Base-by-base conservation (phyloP, 2,113 vertebrate genomes). In the Hydrochoerus hydrochaeris region DNA sequence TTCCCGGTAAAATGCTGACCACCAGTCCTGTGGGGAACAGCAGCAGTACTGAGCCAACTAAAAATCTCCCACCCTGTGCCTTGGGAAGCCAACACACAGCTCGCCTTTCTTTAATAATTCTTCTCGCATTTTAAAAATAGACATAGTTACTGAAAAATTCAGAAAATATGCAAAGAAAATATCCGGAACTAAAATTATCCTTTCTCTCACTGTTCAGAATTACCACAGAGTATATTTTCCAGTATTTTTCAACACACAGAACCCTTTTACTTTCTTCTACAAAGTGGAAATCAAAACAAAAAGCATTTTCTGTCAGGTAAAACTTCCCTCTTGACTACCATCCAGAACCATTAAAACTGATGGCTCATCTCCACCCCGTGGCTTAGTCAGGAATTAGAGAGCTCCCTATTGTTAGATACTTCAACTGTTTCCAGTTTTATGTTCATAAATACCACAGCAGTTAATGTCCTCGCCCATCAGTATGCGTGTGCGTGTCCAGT, bases 371-470 rank as follows among this genome's bases (percentile, higher is more conserved):
- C 41, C 1, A 84, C 62, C 57, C 67, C n/a, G 67, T n/a, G 54
- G 12, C 14, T 20, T 69, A 26, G 84, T 38, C 81, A 88, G 86
- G 58, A 92, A 82, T 88, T 91, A 94, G 97, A 58, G n/a, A 82
- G 87, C 46, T 88, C n/a, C 9, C 38, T 90, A 62, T 93, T 87
- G 41, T 90, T 84, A 84, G 57, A 87, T 90, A 96, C 71, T 95
- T 95, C 90, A 69, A 94, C 89, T 77, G 24, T 44, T 95, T 91
- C 80, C 83, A 67, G 38, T 92, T 95, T 81, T 44, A 84, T 62
- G 35, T 69, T 85, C 49, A 90, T 91, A 81, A 82, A 90, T 38
- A 86, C 67, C 28, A 67, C 5, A 62, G 30, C 19, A 92, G 63
- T 95, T 82, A 94, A 62, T 49, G 52, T 95, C 60, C 67, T 54